Base-by-base conservation (phyloP, 2,888 invertebrate genomes). In the Oxyscelio sp. region DNA sequence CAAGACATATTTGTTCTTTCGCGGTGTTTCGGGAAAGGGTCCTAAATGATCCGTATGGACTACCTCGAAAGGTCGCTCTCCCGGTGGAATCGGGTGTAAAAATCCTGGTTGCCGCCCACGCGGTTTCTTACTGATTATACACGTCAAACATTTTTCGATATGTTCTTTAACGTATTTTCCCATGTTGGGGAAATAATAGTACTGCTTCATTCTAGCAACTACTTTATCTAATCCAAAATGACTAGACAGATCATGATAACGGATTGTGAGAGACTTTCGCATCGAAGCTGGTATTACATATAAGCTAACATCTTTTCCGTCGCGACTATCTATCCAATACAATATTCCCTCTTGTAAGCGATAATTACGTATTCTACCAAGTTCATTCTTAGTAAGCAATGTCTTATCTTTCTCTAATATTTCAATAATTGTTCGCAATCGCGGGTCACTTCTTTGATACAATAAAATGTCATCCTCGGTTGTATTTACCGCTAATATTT, bases 1-100 rank as follows among this genome's bases (percentile, higher is more conserved):
- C 4, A 74, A 24, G 3, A 63, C 52, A 22, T 73, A 71, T 4
- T 43, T 38, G 3, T 71, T 58, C 9, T 45, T 45, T 27, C 48
- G 34, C 19, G 15, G 17, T 6, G 17, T 80, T 2, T 80, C 85
- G 0, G 86, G 45, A 19, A 87, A 86, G 1, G 89, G 87, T 22
- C 85, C 87, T 1, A 83, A 31, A 52, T 89, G 87, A 38, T 88
- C 87, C 2, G 85, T n/a, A 45, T 89, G 85, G 0, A 89, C 68
- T 5, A 82, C 58, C 0, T 27, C 87, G 63, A 89, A 89, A 4
- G 89, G 88, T 56, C 87, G 48, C 8, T 24, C 43, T 15, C 85
- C 88, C 0, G 84, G 82, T 0, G 83, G 83, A 17, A 89, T 87
- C 40, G 87, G 87, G 38, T 89, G 86, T 4, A 89, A 50, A 2